phyloP scores from a whole-genome alignment of 2,797 vertebrate genomes.

The Anguilla megastoma region DNA sequence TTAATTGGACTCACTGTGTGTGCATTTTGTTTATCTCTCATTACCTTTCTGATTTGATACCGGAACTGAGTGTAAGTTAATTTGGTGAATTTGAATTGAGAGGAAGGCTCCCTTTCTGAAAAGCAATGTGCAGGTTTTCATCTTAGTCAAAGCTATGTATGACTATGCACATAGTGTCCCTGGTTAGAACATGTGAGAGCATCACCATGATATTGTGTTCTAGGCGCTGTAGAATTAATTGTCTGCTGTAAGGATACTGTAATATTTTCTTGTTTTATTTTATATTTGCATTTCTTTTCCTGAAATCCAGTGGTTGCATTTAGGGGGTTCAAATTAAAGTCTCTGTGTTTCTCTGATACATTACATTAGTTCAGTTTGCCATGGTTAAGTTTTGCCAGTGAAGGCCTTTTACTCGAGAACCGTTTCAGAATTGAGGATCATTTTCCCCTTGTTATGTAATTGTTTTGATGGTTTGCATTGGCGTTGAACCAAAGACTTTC shows the following conservation, averaged over 20 bases:
- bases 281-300: background rate
- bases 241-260: background rate
- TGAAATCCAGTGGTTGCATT: background rate
- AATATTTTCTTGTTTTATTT: slow-evolving; percentile 9
- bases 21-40: background rate
- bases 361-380: background rate
- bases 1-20: background rate
- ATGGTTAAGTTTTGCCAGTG: background rate
- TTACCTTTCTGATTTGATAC: background rate
- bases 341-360: background rate
- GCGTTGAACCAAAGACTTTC: slow-evolving; percentile 59
- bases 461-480: slow-evolving; percentile 57
- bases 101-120: background rate
- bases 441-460: slow-evolving; percentile 43
- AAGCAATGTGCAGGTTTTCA: background rate
- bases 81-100: background rate
- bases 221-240: background rate
- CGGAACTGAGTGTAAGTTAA: background rate
- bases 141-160: background rate
- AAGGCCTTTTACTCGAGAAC: background rate
- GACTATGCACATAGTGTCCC: background rate
- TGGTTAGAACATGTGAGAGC: background rate
- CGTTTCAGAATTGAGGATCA: background rate
- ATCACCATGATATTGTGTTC: background rate
- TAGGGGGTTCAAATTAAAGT: slow-evolving; percentile 3